Evolutionary conservation across 2,888 invertebrate species (phyloP).

Genomic region (Lithophane semibrunnea): DNA sequence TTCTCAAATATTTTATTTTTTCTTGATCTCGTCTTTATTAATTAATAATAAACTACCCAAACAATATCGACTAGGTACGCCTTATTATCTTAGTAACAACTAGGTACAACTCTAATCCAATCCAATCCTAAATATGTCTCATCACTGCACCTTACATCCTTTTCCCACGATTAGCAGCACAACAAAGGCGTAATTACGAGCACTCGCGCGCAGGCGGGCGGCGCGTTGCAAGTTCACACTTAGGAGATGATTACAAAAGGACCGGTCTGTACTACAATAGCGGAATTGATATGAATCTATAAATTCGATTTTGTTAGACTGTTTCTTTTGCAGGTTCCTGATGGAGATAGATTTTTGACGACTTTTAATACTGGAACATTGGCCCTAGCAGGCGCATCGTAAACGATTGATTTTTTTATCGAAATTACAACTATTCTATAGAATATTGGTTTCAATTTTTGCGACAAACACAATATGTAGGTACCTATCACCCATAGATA

Average conservation of each 20-base stretch:
- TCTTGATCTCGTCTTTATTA: too few relatives aligned
- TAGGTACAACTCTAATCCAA: constrained; percentile 14
- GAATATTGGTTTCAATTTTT: too few relatives aligned
- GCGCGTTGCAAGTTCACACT: constrained; percentile 25
- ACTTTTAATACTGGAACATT: neutral
- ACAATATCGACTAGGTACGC: too few relatives aligned
- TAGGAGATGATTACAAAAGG: constrained; percentile 20
- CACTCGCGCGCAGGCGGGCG: constrained; percentile 59
- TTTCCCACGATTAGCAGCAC: constrained; percentile 58
- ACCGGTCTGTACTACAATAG: neutral
- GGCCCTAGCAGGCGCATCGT: too few relatives aligned
- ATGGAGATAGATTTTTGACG: neutral
- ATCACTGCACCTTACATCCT: constrained; percentile 54
- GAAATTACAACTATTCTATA: too few relatives aligned
- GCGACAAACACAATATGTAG: too few relatives aligned
- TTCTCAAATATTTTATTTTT: too few relatives aligned
- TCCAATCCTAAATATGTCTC: constrained; percentile 27
- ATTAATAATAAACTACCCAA: too few relatives aligned
- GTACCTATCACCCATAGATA: too few relatives aligned
- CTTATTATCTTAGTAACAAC: neutral
- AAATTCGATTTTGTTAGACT: too few relatives aligned
- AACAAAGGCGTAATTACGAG: constrained; percentile 62
- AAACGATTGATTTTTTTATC: too few relatives aligned
- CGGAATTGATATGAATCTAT: neutral
- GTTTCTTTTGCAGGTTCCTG: neutral